Evolutionary conservation across 2,113 vertebrate species (phyloP).

Genomic region (Trematomus loennbergii): DNA sequence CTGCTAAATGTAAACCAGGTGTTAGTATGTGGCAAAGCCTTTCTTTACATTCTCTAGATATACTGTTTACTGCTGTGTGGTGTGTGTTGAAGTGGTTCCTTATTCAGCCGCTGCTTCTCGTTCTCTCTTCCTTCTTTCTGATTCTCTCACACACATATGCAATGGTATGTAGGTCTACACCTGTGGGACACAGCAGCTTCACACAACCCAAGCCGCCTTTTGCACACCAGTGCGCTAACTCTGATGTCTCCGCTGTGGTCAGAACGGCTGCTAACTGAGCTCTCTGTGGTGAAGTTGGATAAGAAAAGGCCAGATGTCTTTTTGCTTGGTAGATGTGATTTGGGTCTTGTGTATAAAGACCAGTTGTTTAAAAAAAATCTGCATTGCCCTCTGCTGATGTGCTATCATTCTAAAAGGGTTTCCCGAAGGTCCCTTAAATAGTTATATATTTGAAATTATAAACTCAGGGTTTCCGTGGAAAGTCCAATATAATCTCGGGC

Average conservation of each 20-base stretch:
- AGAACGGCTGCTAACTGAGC: conserved; percentile 18
- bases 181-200: conserved; percentile 39
- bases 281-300: conserved; percentile 2
- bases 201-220: not conserved
- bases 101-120: not conserved
- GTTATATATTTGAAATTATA: too few species aligned
- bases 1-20: not conserved
- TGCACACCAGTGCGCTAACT: not conserved
- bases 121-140: conserved; percentile 19
- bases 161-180: conserved; percentile 27
- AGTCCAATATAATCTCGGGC: too few species aligned
- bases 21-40: not conserved
- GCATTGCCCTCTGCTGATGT: too few species aligned
- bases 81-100: conserved; percentile 22
- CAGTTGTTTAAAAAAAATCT: not conserved
- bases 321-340: not conserved
- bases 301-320: not conserved
- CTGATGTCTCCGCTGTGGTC: conserved; percentile 33
- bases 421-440: too few species aligned
- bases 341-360: not conserved
- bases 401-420: too few species aligned
- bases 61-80: conserved; percentile 2
- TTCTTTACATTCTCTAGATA: not conserved
- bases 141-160: conserved; percentile 14
- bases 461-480: too few species aligned